Percentiles rank a stretch among this genome's conserved stretches.
phyloP scores from a whole-genome alignment of 1,140 invertebrate genomes.

The Lerema accius region DNA sequence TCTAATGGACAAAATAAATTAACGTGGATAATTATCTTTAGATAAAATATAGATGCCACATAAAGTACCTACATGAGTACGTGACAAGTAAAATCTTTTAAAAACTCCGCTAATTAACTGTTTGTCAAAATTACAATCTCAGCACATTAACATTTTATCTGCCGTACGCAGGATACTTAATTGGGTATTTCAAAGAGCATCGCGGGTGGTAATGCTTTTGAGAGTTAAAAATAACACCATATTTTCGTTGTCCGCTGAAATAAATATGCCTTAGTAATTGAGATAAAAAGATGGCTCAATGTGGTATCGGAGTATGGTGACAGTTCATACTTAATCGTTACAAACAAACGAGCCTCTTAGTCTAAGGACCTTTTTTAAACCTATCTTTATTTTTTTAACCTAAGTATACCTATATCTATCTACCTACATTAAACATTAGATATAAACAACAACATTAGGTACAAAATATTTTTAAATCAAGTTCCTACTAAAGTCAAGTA shows the following conservation, averaged over 20 bases:
- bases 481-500: no score
- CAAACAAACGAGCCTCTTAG: no score
- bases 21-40: conserved; percentile 4
- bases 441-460: no score
- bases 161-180: conserved; percentile 10
- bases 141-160: conserved; percentile 27
- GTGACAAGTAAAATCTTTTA: conserved; percentile 27
- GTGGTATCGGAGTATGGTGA: background rate
- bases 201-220: conserved; percentile 20
- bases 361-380: no score
- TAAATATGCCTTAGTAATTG: conserved; percentile 16
- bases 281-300: conserved; percentile 3
- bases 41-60: background rate
- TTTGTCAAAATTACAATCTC: conserved; percentile 27
- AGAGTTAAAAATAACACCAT: conserved; percentile 22
- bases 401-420: no score
- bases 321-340: no score
- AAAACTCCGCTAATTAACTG: conserved; percentile 20
- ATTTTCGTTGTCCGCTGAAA: background rate
- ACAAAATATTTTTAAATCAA: no score
- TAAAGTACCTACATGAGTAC: conserved; percentile 5
- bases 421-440: no score
- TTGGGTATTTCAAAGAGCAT: conserved; percentile 15
- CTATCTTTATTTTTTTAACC: no score
- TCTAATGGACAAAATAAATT: no score